Evolutionary conservation across 2,113 vertebrate species (phyloP).

Genomic region (Rhinoderma darwinii): DNA sequence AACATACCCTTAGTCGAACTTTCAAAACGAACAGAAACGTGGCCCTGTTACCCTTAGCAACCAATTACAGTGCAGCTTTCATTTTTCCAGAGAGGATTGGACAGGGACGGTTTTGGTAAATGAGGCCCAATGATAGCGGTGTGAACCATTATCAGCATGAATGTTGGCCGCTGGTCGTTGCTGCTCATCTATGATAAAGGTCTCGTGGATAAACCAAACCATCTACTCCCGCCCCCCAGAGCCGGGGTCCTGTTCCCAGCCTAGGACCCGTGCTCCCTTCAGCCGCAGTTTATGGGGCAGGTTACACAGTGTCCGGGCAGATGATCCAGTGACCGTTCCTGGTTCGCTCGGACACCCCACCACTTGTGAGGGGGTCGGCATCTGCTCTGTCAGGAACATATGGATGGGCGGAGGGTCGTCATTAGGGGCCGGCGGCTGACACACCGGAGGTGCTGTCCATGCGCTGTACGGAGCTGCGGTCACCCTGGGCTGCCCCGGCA

Average conservation of each 20-base stretch:
- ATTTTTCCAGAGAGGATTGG: no score
- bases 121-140: no score
- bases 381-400: not conserved
- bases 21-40: no score
- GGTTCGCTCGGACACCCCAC: not conserved
- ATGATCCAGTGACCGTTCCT: not conserved
- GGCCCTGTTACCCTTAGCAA: no score
- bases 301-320: not conserved
- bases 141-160: no score
- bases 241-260: not conserved
- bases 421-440: not conserved
- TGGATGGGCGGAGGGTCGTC: not conserved
- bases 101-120: no score
- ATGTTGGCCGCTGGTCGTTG: no score
- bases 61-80: no score
- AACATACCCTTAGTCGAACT: no score
- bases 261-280: not conserved
- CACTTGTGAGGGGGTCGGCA: not conserved
- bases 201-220: no score
- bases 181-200: no score
- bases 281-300: constrained; percentile 49
- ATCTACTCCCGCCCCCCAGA: not conserved
- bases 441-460: not conserved
- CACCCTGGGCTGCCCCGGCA: not conserved
- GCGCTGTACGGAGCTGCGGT: not conserved